Percentiles rank a stretch among this genome's conserved stretches.
Evolutionary conservation across 1,140 invertebrate genomes (phyloP).

Genomic region (Eulimnadia texana): DNA sequence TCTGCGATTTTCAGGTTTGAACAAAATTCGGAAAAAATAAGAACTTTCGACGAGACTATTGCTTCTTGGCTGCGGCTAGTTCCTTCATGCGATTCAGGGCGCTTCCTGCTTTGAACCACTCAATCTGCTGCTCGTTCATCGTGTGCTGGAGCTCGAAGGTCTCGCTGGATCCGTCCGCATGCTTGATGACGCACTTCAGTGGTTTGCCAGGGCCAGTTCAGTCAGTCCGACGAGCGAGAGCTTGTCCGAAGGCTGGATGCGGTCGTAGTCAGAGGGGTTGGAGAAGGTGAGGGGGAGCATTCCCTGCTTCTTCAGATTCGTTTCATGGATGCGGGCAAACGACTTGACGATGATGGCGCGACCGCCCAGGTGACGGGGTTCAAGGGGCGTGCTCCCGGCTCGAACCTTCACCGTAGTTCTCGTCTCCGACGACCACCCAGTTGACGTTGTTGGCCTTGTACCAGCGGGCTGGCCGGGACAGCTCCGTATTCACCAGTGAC

Average conservation of each 20-base stretch:
- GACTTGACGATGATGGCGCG: slow-evolving; percentile 97
- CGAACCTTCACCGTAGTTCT: slow-evolving; percentile 90
- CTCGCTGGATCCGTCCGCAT: slow-evolving; percentile 73
- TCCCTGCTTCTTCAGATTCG: slow-evolving; percentile 98
- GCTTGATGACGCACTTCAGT: slow-evolving; percentile 81
- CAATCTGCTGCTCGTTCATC: slow-evolving; percentile 91
- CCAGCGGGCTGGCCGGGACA: slow-evolving; percentile 84
- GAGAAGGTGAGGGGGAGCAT: slow-evolving; percentile 91
- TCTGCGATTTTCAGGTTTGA: background rate
- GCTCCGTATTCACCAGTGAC: slow-evolving; percentile 68
- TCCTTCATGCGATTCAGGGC: slow-evolving; percentile 96
- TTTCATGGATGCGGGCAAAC: slow-evolving; percentile 99
- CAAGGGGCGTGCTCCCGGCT: slow-evolving; percentile 89
- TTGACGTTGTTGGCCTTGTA: slow-evolving; percentile 79
- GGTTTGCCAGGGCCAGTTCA: slow-evolving; percentile 80
- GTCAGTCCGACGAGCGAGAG: slow-evolving; percentile 82
- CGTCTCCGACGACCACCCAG: slow-evolving; percentile 95
- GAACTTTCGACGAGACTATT: background rate
- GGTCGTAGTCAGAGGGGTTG: slow-evolving; percentile 93
- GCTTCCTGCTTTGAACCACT: slow-evolving; percentile 97
- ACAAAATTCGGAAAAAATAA: background rate
- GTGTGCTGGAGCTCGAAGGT: slow-evolving; percentile 84
- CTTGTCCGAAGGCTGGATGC: slow-evolving; percentile 83
- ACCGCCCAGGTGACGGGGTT: slow-evolving; percentile 71
- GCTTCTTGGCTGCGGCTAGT: background rate